Base-by-base conservation (phyloP, 2,888 invertebrate species). In the Penaeus monodon region DNA sequence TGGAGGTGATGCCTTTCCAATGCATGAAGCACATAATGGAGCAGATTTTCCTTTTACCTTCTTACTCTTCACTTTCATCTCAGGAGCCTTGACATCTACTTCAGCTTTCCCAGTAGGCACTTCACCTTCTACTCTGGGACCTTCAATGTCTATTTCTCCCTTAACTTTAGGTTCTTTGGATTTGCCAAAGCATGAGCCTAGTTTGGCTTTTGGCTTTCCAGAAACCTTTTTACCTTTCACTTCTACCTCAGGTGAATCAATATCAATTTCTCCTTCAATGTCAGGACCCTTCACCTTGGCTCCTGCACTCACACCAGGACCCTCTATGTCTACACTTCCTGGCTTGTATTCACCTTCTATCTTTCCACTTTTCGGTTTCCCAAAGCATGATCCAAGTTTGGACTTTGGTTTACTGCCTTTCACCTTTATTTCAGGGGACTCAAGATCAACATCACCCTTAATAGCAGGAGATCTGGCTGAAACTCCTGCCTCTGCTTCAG, bases 301-400 rank as follows among this genome's bases (percentile, higher is more conserved):
- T 33, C 33, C 33, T 29, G 57, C 82, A 73, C 29, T 57, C 0
- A 73, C 66, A 38, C 68, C 82, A 70, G 73, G 57, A 29, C 73
- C 27, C 33, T 68, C 81, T 49, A 68, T 7, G 38, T 78, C 64
- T 14, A 38, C 44, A 49, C 70, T 73, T 10, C 33, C 70, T n/a
- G 86, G 79, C 24, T 86, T 66, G 73, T 82, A 78, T 70, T 68
- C 77, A 3, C 82, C 82, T 64, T 86, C 82, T 27, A 82, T 22
- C 44, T 82, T 33, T n/a, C 70, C 44, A 63, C 68, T 81, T n/a
- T 86, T 81, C 0, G 85, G 81, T 17, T 86, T 86, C 0, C 85
- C 85, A 57, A 86, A 86, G 29, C 85, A 86, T n/a, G 86, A 86
- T 14, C 82, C 82, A 6, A 86, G 20, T 63, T 82, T 86, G n/a